Conservation (phyloP, 2,888 invertebrate species). For the Cephus pulcher region DNA sequence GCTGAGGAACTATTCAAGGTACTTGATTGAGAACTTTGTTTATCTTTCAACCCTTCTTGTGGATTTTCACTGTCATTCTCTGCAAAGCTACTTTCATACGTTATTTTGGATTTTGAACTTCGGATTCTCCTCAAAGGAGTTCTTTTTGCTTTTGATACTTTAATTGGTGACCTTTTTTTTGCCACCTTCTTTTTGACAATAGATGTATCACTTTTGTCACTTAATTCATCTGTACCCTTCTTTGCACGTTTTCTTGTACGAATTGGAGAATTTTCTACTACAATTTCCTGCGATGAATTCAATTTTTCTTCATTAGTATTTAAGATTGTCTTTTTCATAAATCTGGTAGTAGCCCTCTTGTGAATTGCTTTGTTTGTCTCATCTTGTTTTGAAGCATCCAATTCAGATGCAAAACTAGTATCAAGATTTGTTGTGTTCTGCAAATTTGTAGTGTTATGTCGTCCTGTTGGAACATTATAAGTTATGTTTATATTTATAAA, state of each 20-base stretch:
- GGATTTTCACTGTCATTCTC: conserved; percentile 18
- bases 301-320: background rate
- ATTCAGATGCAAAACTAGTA: background rate
- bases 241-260: conserved; percentile 25
- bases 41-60: conserved; percentile 11
- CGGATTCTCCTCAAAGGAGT: background rate
- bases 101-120: background rate
- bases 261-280: conserved; percentile 8
- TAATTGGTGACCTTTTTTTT: background rate
- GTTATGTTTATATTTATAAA: background rate
- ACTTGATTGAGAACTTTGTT: conserved; percentile 3
- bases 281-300: background rate
- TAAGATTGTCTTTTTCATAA: background rate
- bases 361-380: background rate
- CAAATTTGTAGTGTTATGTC: background rate
- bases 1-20: background rate
- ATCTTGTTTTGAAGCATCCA: background rate
- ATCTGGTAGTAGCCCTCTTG: background rate
- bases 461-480: background rate
- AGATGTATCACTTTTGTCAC: background rate
- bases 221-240: conserved; percentile 21
- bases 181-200: background rate
- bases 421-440: background rate
- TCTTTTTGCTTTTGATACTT: background rate
- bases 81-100: background rate